Percentiles rank a stretch among this genome's conserved stretches.
Evolutionary conservation across 2,888 invertebrate genomes (phyloP).

Genomic region (Synanthedon andrenaeformis): DNA sequence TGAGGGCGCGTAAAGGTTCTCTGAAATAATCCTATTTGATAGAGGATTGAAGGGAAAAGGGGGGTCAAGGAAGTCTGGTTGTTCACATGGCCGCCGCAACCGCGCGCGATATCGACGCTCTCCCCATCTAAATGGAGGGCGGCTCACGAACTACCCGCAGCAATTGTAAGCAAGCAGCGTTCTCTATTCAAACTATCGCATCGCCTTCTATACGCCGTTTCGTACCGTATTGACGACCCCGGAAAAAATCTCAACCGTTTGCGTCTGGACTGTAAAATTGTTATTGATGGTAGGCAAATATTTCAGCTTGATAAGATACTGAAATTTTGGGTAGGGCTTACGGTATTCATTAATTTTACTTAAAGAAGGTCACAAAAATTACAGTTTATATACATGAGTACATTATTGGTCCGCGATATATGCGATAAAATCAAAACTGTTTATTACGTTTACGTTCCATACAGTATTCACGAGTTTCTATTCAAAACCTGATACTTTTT

Average conservation of each 20-base stretch:
- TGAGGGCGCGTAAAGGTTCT: conserved; percentile 7
- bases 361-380: too few species aligned
- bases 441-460: too few species aligned
- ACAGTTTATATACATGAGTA: too few species aligned
- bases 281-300: conserved; percentile 18
- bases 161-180: conserved; percentile 63
- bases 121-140: conserved; percentile 60
- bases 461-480: too few species aligned
- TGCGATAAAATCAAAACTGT: too few species aligned
- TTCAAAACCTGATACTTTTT: too few species aligned
- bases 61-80: conserved; percentile 34
- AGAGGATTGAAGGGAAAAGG: neutral
- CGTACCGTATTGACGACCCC: conserved; percentile 44
- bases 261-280: conserved; percentile 25
- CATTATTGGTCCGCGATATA: too few species aligned
- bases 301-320: neutral
- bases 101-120: conserved; percentile 50
- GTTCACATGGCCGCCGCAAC: conserved; percentile 39
- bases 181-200: conserved; percentile 61
- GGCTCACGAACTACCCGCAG: conserved; percentile 63
- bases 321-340: too few species aligned
- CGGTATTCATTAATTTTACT: too few species aligned
- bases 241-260: conserved; percentile 41
- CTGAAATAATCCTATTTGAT: neutral
- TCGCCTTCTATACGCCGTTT: conserved; percentile 48